These are phyloP conservation scores for Procambarus clarkii DNA, from an alignment of 1,140 invertebrate genomes.

Conservation along the genomic window DNA sequence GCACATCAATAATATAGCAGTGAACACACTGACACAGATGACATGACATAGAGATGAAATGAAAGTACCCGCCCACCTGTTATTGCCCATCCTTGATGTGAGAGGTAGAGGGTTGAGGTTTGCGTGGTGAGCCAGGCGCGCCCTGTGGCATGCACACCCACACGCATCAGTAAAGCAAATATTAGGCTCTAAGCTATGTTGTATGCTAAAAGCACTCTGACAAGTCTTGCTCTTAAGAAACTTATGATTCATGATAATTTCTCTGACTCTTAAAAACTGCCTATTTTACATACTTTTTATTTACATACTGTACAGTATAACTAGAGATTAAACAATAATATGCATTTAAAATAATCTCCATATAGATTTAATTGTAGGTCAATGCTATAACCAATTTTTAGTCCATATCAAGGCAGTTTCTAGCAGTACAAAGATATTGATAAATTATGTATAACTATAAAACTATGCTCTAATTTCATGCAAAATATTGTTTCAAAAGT, in stretches of 20 bases:
- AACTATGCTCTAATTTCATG: conserved; percentile 41
- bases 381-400: too few relatives aligned
- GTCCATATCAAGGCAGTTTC: neutral
- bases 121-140: neutral
- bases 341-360: too few relatives aligned
- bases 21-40: neutral
- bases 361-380: too few relatives aligned
- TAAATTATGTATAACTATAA: neutral
- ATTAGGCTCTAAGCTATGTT: conserved; percentile 11
- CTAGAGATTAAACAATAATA: too few relatives aligned
- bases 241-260: conserved; percentile 6
- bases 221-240: conserved; percentile 32
- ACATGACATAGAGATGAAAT: neutral
- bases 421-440: neutral
- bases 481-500: conserved; percentile 18
- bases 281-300: neutral
- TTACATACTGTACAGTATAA: too few relatives aligned
- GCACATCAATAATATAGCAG: neutral
- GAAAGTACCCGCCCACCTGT: conserved; percentile 25
- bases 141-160: conserved; percentile 37
- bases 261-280: conserved; percentile 14
- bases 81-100: conserved; percentile 25
- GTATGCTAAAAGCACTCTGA: conserved; percentile 24
- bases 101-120: conserved; percentile 30
- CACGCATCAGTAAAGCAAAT: conserved; percentile 23